Conservation (phyloP, 2,888 invertebrate species). For the Amblyjoppa fuscipennis region DNA sequence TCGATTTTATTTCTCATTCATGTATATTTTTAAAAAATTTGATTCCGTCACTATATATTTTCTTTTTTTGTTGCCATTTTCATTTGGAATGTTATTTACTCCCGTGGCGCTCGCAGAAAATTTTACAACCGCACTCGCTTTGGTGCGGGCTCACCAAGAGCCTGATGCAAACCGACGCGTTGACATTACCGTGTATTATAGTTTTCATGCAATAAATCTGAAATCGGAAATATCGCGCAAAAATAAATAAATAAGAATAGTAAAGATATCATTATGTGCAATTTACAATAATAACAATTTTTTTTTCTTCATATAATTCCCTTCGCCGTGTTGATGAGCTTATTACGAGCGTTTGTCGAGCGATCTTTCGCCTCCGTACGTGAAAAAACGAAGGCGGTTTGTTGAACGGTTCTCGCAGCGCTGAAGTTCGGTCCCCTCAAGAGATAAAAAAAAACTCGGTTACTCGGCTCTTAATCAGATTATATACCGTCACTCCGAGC, state of each 20-base stretch:
- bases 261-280: neutral
- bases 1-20: neutral
- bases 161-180: too few relatives aligned
- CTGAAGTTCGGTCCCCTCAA: neutral
- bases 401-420: neutral
- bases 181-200: too few relatives aligned
- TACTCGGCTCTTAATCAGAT: slow-evolving; percentile 61
- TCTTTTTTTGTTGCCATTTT: neutral
- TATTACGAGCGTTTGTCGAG: neutral
- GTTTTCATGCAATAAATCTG: too few relatives aligned
- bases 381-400: neutral
- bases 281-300: neutral
- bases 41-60: neutral
- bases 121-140: too few relatives aligned
- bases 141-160: too few relatives aligned
- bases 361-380: neutral
- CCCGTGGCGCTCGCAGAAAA: too few relatives aligned
- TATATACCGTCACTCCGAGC: slow-evolving; percentile 52
- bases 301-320: neutral
- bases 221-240: too few relatives aligned
- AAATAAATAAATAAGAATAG: too few relatives aligned
- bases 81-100: neutral
- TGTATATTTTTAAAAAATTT: neutral
- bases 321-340: neutral
- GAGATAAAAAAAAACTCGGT: slow-evolving; percentile 52